Evolutionary conservation across 53 echinoderm and acorn worm species (phyloP).

Genomic region (Astropecten irregularis): DNA sequence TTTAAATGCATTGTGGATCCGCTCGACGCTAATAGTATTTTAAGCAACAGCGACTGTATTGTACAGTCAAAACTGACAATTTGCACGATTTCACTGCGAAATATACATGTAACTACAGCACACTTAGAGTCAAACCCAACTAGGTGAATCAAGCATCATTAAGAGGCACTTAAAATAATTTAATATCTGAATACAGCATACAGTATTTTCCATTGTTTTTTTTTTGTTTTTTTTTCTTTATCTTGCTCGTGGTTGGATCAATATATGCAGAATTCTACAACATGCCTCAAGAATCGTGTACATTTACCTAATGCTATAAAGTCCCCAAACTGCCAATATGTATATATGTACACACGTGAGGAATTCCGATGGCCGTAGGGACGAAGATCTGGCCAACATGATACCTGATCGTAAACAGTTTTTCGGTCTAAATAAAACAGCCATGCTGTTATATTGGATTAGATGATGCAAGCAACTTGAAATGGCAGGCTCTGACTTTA

Average conservation of each 20-base stretch:
- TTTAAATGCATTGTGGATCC: too few species aligned
- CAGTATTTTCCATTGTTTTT: background rate
- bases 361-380: too few species aligned
- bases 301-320: too few species aligned
- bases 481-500: too few species aligned
- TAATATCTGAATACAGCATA: constrained; percentile 41
- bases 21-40: too few species aligned
- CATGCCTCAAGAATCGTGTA: background rate
- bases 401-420: too few species aligned
- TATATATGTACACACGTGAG: too few species aligned
- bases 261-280: background rate
- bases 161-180: constrained; percentile 63
- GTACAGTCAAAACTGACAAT: background rate
- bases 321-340: too few species aligned
- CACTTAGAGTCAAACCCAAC: background rate
- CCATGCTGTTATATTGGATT: too few species aligned
- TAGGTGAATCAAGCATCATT: constrained; percentile 16
- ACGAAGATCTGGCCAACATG: too few species aligned
- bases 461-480: too few species aligned
- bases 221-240: background rate
- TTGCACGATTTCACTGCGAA: background rate
- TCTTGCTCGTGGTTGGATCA: background rate
- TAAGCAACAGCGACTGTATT: background rate
- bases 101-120: background rate
- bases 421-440: too few species aligned